A percentile compares a stretch with the other conserved stretches of the same genome.
phyloP scores from a whole-genome alignment of 2,888 invertebrate species.

The Eupithecia centaureata region DNA sequence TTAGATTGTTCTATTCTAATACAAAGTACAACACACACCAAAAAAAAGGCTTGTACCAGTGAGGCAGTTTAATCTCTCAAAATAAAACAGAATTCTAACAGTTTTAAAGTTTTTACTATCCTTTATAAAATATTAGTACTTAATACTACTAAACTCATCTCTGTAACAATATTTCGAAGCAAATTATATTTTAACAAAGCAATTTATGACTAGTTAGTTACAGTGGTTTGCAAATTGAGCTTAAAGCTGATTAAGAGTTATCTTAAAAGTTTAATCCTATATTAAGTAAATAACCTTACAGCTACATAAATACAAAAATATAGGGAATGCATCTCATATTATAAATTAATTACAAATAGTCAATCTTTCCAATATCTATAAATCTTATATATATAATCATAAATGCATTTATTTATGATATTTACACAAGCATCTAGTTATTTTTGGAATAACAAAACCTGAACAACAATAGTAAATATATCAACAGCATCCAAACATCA shows the following conservation, averaged over 20 bases:
- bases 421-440: neutral
- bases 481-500: neutral
- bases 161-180: conserved; percentile 15
- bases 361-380: neutral
- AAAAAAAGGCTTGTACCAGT: neutral
- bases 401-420: conserved; percentile 5
- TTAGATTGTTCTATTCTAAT: neutral
- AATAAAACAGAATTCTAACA: conserved; percentile 15
- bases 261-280: conserved; percentile 13
- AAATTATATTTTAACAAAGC: conserved; percentile 22
- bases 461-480: neutral
- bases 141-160: conserved; percentile 3
- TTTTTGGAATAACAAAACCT: neutral
- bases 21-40: neutral
- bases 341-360: conserved; percentile 9
- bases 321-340: conserved; percentile 29
- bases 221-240: conserved; percentile 15
- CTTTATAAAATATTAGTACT: conserved; percentile 8
- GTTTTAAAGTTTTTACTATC: conserved; percentile 16
- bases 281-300: conserved; percentile 14
- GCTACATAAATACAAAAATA: conserved; percentile 36
- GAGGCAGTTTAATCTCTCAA: neutral
- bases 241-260: neutral
- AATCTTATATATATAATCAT: neutral
- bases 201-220: conserved; percentile 30